A percentile compares a stretch with the other conserved stretches of the same genome.
These are phyloP conservation scores for Echinops telfairi DNA, from an alignment of 2,113 vertebrate species.

Conservation along the genomic window DNA sequence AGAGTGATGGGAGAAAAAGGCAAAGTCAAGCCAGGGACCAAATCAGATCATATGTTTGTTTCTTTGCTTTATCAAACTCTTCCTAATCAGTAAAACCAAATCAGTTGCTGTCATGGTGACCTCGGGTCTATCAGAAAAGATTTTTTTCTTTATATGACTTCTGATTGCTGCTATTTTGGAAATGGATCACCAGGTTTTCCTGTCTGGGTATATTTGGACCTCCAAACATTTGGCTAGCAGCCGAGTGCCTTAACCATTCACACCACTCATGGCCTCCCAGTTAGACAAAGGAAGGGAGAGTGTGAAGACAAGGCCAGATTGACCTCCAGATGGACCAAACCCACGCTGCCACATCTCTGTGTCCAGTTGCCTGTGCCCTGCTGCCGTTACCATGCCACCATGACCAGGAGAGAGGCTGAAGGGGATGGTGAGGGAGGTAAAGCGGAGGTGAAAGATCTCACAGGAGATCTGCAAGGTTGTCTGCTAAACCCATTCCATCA, in stretches of 20 bases:
- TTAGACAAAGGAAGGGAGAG: neutral
- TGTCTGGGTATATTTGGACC: neutral
- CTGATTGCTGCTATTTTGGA: neutral
- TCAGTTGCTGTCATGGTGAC: neutral
- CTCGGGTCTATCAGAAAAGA: neutral
- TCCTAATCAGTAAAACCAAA: neutral
- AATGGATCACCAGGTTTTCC: neutral
- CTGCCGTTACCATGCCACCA: no score
- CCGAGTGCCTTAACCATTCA: neutral
- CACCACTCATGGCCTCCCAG: neutral
- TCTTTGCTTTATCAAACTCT: slow-evolving; percentile 15
- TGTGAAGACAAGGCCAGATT: no score
- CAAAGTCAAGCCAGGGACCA: neutral
- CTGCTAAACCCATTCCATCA: no score
- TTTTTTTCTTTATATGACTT: neutral
- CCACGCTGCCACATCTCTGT: no score
- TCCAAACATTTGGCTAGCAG: neutral
- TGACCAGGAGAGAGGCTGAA: no score
- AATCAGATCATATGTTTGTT: neutral
- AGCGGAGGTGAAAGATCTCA: no score
- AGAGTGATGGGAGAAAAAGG: neutral
- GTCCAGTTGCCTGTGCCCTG: no score
- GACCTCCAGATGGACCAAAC: no score
- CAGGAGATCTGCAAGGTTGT: no score
- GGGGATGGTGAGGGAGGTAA: no score